Base-by-base conservation (phyloP, 2,797 vertebrate species). In the Sebastiscus tertius region DNA sequence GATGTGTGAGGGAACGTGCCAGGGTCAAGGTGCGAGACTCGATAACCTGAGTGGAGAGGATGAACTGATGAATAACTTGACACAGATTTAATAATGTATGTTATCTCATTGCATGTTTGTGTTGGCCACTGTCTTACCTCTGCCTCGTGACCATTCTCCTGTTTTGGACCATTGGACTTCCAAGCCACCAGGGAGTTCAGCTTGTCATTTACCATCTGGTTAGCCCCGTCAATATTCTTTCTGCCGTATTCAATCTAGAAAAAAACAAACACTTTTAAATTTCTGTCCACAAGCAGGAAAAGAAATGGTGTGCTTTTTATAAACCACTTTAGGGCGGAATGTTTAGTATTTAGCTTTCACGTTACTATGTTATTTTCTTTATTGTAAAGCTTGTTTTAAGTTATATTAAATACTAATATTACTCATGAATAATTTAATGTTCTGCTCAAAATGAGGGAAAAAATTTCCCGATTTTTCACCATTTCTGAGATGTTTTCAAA, bases 1-100 rank as follows among this genome's bases (percentile, higher is more conserved):
- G 97, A 81, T 97, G 96, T 22, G 96, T 96, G 89, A 99, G 96
- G 87, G 91, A 96, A 3, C 77, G 94, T 5, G 97, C 96, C 75
- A 99, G 94, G 55, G 91, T 88, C 77, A 99, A 91, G 64, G 97
- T 98, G 72, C 89, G 96, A 6, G 97, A 98, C 88, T 99, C 98
- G 0, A 97, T 96, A 2, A 90, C 88, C 98, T 99, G 87, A 20
- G 13, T 4, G 56, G 75, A 73, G 11, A 33, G 54, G 77, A 80
- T 2, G 3, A 2, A 49, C 39, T 42, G 39, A 1, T 36, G 6
- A 31, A 18, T 4, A 63, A 27, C 8, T 8, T 11, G 11, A 46
- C 5, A 13, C n/a, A 31, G 36, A 39, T 39, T 39, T 39, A 39
- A 39, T 39, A 39, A 39, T 39, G 12, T n/a, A 1, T 26, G 58